A percentile compares a stretch with the other conserved stretches of the same genome.
These are phyloP conservation scores for Tribolium castaneum DNA, from an alignment of 1,140 invertebrate genomes.

Conservation along the genomic window DNA sequence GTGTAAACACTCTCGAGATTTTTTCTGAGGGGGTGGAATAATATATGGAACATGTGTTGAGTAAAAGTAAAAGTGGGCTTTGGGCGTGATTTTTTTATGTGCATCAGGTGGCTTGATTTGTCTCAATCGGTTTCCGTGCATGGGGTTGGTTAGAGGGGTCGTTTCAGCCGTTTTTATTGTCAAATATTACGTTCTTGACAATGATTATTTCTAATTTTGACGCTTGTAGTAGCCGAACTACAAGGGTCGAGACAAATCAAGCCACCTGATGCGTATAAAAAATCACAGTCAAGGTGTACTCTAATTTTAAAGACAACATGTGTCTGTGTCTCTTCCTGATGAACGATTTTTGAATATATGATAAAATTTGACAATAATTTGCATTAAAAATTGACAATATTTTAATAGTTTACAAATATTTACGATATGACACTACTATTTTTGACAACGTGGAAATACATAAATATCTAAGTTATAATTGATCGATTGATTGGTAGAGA, in stretches of 20 bases:
- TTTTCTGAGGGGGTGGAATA: conserved; percentile 6
- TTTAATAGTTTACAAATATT: no score
- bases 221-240: not conserved
- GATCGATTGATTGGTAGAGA: no score
- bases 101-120: conserved; percentile 11
- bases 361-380: no score
- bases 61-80: conserved; percentile 14
- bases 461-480: no score
- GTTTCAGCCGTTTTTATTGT: no score
- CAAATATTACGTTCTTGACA: not conserved
- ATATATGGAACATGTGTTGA: conserved; percentile 8
- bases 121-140: not conserved
- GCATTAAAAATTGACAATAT: no score
- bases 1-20: conserved; percentile 45
- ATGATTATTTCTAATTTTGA: not conserved
- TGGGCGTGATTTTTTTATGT: conserved; percentile 2
- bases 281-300: conserved; percentile 4
- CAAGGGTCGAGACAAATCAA: conserved; percentile 21
- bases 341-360: no score
- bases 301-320: conserved; percentile 30
- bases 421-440: no score
- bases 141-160: no score
- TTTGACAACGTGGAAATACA: no score
- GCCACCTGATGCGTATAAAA: conserved; percentile 24
- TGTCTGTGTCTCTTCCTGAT: not conserved